Conservation (phyloP, 2,888 invertebrate species). For the Tenthredo scrophulariae region DNA sequence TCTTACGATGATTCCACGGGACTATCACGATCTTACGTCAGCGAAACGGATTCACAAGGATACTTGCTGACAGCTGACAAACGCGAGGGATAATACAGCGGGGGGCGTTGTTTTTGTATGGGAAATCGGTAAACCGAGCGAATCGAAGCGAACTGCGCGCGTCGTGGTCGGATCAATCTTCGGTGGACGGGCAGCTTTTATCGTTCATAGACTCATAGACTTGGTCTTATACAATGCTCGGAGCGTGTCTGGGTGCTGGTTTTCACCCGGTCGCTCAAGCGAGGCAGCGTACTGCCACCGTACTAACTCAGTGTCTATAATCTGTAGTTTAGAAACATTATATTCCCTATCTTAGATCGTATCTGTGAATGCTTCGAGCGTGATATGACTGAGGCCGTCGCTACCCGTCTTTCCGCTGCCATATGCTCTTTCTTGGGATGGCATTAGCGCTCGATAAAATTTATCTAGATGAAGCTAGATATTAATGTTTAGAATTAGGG, state of each 20-base stretch:
- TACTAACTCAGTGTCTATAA: constrained; percentile 57
- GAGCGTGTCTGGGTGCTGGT: constrained; percentile 44
- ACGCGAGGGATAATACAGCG: constrained; percentile 16
- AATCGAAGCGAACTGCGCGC: constrained; percentile 42
- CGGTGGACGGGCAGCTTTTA: constrained; percentile 20
- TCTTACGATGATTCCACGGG: neutral
- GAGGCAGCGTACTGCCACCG: constrained; percentile 48
- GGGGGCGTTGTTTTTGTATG: constrained; percentile 27
- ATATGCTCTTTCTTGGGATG: constrained; percentile 60
- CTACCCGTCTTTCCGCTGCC: constrained; percentile 70
- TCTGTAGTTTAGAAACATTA: constrained; percentile 58
- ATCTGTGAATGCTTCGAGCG: constrained; percentile 70
- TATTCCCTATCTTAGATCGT: constrained; percentile 67
- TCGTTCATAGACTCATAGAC: constrained; percentile 15
- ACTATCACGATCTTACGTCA: constrained; percentile 5
- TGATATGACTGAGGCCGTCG: constrained; percentile 74
- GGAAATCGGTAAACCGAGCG: constrained; percentile 48
- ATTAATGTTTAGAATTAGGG: constrained; percentile 33
- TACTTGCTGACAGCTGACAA: constrained; percentile 32
- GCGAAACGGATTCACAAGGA: neutral
- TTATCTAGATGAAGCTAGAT: constrained; percentile 62
- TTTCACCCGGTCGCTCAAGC: constrained; percentile 49
- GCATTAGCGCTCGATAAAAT: constrained; percentile 62
- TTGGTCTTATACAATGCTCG: constrained; percentile 33
- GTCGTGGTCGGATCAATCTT: constrained; percentile 40